Base-by-base conservation (phyloP, 1,140 invertebrate species). In the Drosophila busckii region DNA sequence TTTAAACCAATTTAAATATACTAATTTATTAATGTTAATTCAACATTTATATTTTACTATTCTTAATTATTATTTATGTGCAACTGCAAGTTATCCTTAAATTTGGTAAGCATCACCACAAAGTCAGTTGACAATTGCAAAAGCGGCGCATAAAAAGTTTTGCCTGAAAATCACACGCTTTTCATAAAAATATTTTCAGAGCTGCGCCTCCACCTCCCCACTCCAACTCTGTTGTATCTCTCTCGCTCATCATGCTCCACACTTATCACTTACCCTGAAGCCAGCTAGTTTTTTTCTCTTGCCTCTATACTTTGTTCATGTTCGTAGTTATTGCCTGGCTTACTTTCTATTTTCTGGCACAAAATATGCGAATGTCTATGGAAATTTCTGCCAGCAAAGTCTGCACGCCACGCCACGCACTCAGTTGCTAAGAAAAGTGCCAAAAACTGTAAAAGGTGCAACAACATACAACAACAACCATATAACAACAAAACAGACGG, bases 141-240 rank as follows among this genome's bases (percentile, higher is more conserved):
- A 16, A 15, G 37, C 3, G 4, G 15, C 15, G 29, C 45, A 48
- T 26, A 48, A 48, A 41, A 35, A 41, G 20, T 41, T 16, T 28
- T 35, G 19, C 44, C 35, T 37, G 31, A 49, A 52, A 62, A 56
- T 62, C 44, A 42, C 44, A 44, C 25, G 44, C 44, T 62, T 62
- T 56, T 56, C 59, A 62, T 56, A 37, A 56, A 60, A 49, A 62
- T 49, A 56, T 56, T 56, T 49, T 16, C 19, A n/a, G n/a, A n/a
- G 22, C 20, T 17, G 26, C 25, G 4, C 26, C 28, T n/a, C 15
- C 9, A 12, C 4, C 12, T 15, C 28, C 10, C 29, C 22, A n/a
- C n/a, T n/a, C n/a, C n/a, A n/a, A n/a, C 9, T 12, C 31, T 16
- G 10, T 4, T 9, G 16, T 29, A 16, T 32, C 4, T 13, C 9